These are phyloP conservation scores for Listrodromus nycthemerus DNA, from an alignment of 2,888 invertebrate species.

Conservation along the genomic window DNA sequence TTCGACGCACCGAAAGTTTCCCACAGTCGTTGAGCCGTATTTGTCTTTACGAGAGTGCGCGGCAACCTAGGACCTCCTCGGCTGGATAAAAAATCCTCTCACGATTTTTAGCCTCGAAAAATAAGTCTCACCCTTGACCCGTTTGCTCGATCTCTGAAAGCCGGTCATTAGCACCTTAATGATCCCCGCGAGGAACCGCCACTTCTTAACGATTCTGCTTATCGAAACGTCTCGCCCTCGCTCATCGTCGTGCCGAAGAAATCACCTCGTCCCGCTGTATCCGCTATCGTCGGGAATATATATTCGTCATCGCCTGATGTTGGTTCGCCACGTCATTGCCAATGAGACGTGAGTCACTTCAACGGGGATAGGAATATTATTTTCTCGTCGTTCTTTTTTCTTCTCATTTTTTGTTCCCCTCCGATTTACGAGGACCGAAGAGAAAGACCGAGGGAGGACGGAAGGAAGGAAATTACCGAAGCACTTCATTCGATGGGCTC, in stretches of 20 bases:
- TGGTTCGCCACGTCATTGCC: conserved; percentile 1
- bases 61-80: neutral
- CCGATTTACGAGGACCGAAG: neutral
- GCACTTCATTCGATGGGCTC: conserved; percentile 51
- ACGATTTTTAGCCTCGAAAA: neutral
- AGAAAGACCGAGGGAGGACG: conserved; percentile 28
- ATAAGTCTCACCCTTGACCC: conserved; percentile 46
- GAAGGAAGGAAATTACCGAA: conserved; percentile 54
- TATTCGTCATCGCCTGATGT: conserved; percentile 7
- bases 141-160: conserved; percentile 40
- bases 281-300: conserved; percentile 15
- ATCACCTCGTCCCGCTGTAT: neutral
- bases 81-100: conserved; percentile 4
- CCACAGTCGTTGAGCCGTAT: too few species aligned
- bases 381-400: conserved; percentile 21
- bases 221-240: conserved; percentile 32
- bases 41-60: neutral
- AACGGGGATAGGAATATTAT: conserved; percentile 19
- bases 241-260: neutral
- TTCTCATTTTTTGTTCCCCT: conserved; percentile 8
- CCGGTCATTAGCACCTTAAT: conserved; percentile 55
- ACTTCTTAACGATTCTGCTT: conserved; percentile 43
- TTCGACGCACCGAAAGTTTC: neutral
- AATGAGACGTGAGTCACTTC: conserved; percentile 8
- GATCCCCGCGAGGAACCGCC: conserved; percentile 21